Evolutionary conservation across 1,140 invertebrate species (phyloP), one percentile per base, ranked within the genome.

Genomic region (Zaprionus gabonicus): DNA sequence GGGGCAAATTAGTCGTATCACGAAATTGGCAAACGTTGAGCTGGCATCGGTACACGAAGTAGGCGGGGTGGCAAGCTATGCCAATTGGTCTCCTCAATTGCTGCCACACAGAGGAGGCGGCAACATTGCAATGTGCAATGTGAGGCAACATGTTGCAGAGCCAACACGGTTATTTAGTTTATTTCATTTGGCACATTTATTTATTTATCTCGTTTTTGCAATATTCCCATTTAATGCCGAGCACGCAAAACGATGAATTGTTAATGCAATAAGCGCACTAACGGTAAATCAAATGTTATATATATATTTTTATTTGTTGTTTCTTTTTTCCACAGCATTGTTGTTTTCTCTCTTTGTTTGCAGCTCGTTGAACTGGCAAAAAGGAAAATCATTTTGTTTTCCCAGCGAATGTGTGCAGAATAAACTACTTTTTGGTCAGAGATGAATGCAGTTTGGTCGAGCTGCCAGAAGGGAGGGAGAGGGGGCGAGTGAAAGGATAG

Each of bases 1-100:
- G 76, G 82, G 82, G 66, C 46, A 82, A 86, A 86, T 85, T 80
- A 86, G 78, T 78, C 82, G 71, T 82, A 81, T 77, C 76, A 77
- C 75, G 71, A 44, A 69, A 72, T 82, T 57, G 25, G 51, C 62
- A 60, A 63, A 38, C 27, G 49, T 65, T 60, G 67, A 3, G n/a
- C 7, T n/a, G 7, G n/a, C 15, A n/a, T 46, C 41, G 38, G 81
- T 67, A 53, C 55, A 69, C 51, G 49, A 71, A 77, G 23, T 38
- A 56, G 55, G 62, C 57, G 57, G 25, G 25, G 55, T 15, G 34
- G 36, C 20, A 23, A 44, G 15, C 36, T 20, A 25, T 34, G 31
- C 27, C 49, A 64, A 46, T 64, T 53, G 46, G 38, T 7, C 3
- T 15, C 4, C 23, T 53, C 36, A 56, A 66, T 66, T 66, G 53